Conservation (phyloP, 2,113 vertebrate species). For the Toxotes chatareus region DNA sequence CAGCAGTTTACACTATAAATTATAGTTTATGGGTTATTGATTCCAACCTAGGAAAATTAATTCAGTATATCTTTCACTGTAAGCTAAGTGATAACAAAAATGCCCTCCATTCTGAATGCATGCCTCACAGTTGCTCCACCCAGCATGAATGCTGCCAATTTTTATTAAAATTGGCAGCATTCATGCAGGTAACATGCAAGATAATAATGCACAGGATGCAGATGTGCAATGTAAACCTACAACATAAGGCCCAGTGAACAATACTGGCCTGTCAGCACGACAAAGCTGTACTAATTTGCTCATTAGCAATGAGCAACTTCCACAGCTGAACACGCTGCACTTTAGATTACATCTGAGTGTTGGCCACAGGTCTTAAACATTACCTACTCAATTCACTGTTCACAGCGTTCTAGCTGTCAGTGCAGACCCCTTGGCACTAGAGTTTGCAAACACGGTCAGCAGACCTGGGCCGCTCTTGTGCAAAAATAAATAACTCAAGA, state of each 20-base stretch:
- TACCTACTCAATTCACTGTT: neutral
- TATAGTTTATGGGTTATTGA: constrained; percentile 61
- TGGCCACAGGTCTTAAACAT: neutral
- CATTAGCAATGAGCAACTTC: neutral
- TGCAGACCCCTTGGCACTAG: neutral
- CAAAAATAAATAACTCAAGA: neutral
- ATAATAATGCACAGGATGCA: neutral
- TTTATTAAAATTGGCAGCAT: constrained; percentile 1
- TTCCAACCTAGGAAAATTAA: constrained; percentile 55
- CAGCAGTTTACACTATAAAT: constrained; percentile 52
- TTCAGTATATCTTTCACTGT: constrained; percentile 39
- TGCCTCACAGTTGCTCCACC: neutral
- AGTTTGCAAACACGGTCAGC: constrained; percentile 7
- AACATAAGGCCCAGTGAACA: neutral
- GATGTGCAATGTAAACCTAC: neutral
- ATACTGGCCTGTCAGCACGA: neutral
- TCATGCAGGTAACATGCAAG: neutral
- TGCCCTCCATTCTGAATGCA: neutral
- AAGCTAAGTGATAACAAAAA: constrained; percentile 34
- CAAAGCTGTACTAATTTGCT: no score
- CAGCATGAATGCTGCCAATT: no score
- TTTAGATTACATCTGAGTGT: neutral
- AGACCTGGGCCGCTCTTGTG: neutral
- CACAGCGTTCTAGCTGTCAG: neutral
- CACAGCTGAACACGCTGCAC: neutral